Evolutionary conservation across 2,797 vertebrate species (phyloP).

Genomic region (Girardinus metallicus): DNA sequence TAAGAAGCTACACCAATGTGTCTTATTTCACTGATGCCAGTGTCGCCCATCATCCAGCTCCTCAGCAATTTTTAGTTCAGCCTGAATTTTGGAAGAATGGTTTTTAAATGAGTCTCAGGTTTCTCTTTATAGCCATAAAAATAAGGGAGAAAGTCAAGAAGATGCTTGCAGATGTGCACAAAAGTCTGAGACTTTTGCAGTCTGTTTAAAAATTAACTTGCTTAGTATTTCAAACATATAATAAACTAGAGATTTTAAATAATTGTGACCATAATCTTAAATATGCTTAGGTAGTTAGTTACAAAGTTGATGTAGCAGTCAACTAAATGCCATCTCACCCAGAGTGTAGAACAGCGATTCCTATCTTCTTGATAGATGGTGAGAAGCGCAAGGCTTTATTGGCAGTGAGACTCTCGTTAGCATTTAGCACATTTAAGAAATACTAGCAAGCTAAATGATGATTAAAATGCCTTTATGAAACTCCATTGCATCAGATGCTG

Average conservation of each 20-base stretch:
- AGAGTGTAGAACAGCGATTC: not conserved
- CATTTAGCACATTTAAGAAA: not conserved
- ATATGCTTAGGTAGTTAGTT: not conserved
- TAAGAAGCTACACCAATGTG: not conserved
- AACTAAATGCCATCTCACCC: not conserved
- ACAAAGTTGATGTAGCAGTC: not conserved
- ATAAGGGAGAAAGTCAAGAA: not conserved
- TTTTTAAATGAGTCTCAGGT: not conserved
- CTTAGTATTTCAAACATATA: not conserved
- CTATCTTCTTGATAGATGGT: not conserved
- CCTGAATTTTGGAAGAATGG: slow-evolving; percentile 1
- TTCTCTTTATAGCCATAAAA: not conserved
- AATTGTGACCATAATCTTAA: not conserved
- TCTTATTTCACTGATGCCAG: slow-evolving; percentile 8
- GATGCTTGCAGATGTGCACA: not conserved
- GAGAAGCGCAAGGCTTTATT: not conserved
- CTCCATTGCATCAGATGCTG: not conserved
- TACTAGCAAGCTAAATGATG: not conserved
- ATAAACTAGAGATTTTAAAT: not conserved
- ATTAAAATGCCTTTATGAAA: not conserved
- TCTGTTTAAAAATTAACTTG: not conserved
- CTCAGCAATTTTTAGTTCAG: not conserved
- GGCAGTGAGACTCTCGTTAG: not conserved
- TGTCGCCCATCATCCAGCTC: not conserved
- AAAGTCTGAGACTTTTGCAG: not conserved